phyloP scores from a whole-genome alignment of 2,113 vertebrate species.

The Kryptolebias marmoratus region DNA sequence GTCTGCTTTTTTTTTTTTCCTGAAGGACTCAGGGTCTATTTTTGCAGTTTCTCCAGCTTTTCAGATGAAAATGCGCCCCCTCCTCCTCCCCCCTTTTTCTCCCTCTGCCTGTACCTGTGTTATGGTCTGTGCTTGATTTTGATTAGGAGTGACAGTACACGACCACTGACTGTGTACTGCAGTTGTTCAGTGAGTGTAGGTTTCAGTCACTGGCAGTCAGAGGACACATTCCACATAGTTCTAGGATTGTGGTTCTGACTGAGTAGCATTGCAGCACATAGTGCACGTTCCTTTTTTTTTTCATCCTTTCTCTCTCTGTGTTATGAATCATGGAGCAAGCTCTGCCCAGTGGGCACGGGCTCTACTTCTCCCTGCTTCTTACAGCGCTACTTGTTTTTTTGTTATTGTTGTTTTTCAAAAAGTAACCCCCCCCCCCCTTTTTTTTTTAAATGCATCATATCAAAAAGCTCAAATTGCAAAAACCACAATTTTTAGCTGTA shows the following conservation, averaged over 20 bases:
- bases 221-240: slow-evolving; percentile 65
- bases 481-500: neutral
- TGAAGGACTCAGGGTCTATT: neutral
- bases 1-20: too few species aligned
- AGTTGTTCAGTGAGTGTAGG: slow-evolving; percentile 70
- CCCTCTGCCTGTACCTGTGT: slow-evolving; percentile 56
- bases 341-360: slow-evolving; percentile 13
- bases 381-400: neutral
- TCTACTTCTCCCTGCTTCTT: neutral
- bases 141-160: slow-evolving; percentile 72
- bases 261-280: slow-evolving; percentile 51
- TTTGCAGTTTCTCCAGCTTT: slow-evolving; percentile 17
- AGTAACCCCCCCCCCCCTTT: neutral
- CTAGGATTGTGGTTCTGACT: slow-evolving; percentile 59
- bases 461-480: slow-evolving; percentile 16
- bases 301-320: slow-evolving; percentile 10
- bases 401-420: neutral
- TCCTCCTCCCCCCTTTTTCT: neutral
- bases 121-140: slow-evolving; percentile 64
- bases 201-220: slow-evolving; percentile 64
- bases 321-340: slow-evolving; percentile 38
- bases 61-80: slow-evolving; percentile 10
- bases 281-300: slow-evolving; percentile 41
- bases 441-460: neutral
- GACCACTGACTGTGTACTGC: slow-evolving; percentile 70